These are phyloP conservation scores for Lymantria monacha DNA, from an alignment of 2,888 invertebrate species.

Conservation along the genomic window DNA sequence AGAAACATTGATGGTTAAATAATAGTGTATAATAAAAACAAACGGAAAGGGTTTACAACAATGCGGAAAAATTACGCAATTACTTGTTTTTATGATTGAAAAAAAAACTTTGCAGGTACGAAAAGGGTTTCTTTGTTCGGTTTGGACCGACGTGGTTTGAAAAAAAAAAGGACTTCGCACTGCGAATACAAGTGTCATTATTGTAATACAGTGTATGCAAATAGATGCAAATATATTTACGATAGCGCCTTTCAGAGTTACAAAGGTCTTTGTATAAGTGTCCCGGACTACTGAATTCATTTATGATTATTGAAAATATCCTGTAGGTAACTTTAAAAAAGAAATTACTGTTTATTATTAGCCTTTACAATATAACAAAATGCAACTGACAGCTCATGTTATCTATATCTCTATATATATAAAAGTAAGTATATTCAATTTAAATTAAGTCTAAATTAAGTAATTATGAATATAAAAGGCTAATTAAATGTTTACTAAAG, in stretches of 20 bases:
- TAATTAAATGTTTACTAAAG: no score
- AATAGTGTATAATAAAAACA: constrained; percentile 69
- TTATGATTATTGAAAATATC: constrained; percentile 57
- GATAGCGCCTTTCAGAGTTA: constrained; percentile 44
- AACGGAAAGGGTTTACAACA: constrained; percentile 79
- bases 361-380: no score
- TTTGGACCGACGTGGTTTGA: constrained; percentile 27
- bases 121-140: constrained; percentile 51
- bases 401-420: no score
- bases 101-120: constrained; percentile 76
- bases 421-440: no score
- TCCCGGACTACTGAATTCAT: constrained; percentile 58
- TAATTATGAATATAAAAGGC: no score
- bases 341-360: no score
- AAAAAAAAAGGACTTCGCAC: constrained; percentile 32
- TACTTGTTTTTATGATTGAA: constrained; percentile 60
- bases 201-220: constrained; percentile 68
- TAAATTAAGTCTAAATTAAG: no score
- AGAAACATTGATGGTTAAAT: constrained; percentile 45
- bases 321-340: constrained; percentile 40
- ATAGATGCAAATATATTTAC: constrained; percentile 67
- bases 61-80: constrained; percentile 81
- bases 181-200: constrained; percentile 59
- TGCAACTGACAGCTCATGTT: no score
- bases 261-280: constrained; percentile 49